These are phyloP conservation scores for Mola mola DNA, from an alignment of 2,113 vertebrate species.

Conservation along the genomic window DNA sequence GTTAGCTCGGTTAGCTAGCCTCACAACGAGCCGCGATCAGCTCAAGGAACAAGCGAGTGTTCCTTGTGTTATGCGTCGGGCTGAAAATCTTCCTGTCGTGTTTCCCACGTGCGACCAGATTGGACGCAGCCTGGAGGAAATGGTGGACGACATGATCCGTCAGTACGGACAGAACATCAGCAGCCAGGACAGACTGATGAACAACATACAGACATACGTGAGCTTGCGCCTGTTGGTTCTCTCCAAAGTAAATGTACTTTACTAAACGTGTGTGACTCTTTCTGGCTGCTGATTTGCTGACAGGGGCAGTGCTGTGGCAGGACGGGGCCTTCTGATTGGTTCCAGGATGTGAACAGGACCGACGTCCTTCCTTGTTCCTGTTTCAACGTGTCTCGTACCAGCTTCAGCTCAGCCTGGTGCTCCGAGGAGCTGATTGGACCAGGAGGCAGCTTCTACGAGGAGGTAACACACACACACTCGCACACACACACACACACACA, in stretches of 20 bases:
- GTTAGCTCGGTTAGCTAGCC: too few species aligned
- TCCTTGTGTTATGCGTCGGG: too few species aligned
- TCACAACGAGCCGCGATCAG: too few species aligned
- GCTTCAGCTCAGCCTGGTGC: conserved; percentile 44
- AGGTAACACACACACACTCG: conserved; percentile 44
- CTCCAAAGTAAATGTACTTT: too few species aligned
- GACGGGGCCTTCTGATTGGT: conserved; percentile 61
- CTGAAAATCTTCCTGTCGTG: neutral
- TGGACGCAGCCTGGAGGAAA: neutral
- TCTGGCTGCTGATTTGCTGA: too few species aligned
- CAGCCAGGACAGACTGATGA: conserved; percentile 48
- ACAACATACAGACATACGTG: conserved; percentile 68
- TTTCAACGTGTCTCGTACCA: conserved; percentile 16
- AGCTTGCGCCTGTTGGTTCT: conserved; percentile 1
- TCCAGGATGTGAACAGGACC: conserved; percentile 21
- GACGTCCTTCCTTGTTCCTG: conserved; percentile 76
- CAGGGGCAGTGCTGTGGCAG: conserved; percentile 75
- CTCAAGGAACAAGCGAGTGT: too few species aligned
- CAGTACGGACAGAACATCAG: conserved; percentile 20
- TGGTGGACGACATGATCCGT: conserved; percentile 44
- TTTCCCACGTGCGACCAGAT: conserved; percentile 61
- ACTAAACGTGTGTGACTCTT: too few species aligned
- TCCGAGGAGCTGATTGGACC: conserved; percentile 18
- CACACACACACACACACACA: neutral
- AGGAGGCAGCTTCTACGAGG: conserved; percentile 20